Evolutionary conservation across 2,797 vertebrate genomes (phyloP), one percentile per base, ranked within the genome.

Genomic region (Enteromius afrohamiltoni): DNA sequence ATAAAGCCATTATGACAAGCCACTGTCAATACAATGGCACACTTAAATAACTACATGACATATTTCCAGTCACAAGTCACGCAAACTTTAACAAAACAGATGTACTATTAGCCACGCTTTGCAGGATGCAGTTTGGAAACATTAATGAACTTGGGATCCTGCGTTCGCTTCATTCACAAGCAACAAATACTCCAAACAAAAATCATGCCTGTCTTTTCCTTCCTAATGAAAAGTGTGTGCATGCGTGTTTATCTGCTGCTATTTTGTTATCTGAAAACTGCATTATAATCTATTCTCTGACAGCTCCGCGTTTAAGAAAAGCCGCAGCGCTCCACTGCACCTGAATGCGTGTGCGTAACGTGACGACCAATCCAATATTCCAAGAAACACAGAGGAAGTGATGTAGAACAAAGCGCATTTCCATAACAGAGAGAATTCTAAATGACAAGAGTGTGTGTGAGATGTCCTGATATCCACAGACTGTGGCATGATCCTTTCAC

Each of bases 271-370:
- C 40, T 62, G 65, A 40, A 79, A 49, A 77, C 79, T 62, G 79
- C 45, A 84, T 75, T 84, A 70, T 83, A 4, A 83, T 81, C 82
- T 86, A 82, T 75, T 74, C 60, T 74, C 58, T 47, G 81, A 65
- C 83, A 85, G 71, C 53, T 51, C 58, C 11, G 29, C 19, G 8
- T 73, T 79, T 75, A 62, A 73, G 79, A 51, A 78, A 62, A 77
- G 76, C 67, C 1, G 42, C 53, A 40, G 42, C 19, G 77, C 69
- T 78, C 40, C 67, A n/a, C 55, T 79, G 77, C 47, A 55, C 64
- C n/a, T 53, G 73, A 83, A 70, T 69, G 58, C 49, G 42, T 74
- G 68, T 51, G 70, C 26, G 73, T 51, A 55, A 74, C 40, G 45
- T 67, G 73, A 47, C 64, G 21, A 65, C 26, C 65, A 23, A 77